Evolutionary conservation across 2,888 invertebrate genomes (phyloP).

Genomic region (Lasius platythorax): DNA sequence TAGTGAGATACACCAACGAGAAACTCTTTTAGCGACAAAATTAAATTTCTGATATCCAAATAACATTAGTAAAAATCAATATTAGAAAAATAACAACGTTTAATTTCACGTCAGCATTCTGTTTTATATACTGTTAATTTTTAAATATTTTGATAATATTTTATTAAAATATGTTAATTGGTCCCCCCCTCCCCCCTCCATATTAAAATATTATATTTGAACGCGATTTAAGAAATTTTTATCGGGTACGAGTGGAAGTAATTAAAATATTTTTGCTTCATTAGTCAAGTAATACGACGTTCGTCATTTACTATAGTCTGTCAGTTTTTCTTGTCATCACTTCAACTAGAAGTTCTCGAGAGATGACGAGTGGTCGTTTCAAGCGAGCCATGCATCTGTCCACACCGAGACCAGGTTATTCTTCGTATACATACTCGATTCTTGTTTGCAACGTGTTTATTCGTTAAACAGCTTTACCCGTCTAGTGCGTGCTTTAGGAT

Average conservation of each 20-base stretch:
- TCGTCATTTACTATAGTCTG: conserved; percentile 37
- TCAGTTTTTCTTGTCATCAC: conserved; percentile 62
- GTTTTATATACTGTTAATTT: background rate
- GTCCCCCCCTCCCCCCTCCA: background rate
- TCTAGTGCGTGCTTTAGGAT: conserved; percentile 57
- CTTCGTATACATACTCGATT: conserved; percentile 66
- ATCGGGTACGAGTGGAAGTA: conserved; percentile 14
- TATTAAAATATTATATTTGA: background rate
- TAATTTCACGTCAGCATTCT: background rate
- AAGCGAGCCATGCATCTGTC: conserved; percentile 33
- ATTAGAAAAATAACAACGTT: background rate
- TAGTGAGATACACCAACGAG: background rate
- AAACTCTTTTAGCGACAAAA: background rate
- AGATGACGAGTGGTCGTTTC: conserved; percentile 36
- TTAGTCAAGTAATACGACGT: conserved; percentile 18
- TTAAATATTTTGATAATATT: background rate
- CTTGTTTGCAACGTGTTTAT: conserved; percentile 74
- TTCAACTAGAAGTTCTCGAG: conserved; percentile 55
- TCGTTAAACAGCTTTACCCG: conserved; percentile 73
- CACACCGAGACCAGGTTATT: conserved; percentile 60
- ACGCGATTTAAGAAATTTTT: conserved; percentile 68
- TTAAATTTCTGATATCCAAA: background rate
- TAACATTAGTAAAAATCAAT: background rate
- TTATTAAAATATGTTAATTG: conserved; percentile 17
- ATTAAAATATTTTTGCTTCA: conserved; percentile 32